Base-by-base conservation (phyloP, 2,113 vertebrate species). In the Emydura subglobosa region DNA sequence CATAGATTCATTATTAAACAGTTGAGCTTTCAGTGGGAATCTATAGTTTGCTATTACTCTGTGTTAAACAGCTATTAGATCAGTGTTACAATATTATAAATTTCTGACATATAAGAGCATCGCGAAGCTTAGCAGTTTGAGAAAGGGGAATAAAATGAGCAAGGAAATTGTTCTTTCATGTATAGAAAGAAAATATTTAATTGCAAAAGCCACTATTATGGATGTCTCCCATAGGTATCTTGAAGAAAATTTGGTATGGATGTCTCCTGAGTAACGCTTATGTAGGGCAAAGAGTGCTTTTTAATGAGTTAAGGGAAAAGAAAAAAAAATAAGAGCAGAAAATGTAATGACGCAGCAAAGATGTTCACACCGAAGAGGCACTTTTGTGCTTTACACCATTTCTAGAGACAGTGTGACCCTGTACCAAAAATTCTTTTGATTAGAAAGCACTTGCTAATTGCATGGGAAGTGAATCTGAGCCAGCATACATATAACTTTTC, bases 361-460 rank as follows among this genome's bases (percentile, higher is more conserved):
- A 53, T 25, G n/a, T 31, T 85, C 88, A 83, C 13, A 82, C 1
- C 22, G 13, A 93, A 25, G 12, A 85, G 81, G 13, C 2, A 8
- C 54, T 87, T 90, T 39, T 85, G 5, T 65, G 29, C 4, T 59
- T 84, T 90, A 6, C 7, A 68, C 14, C 4, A 85, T 25, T 87
- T 86, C 59, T 42, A 89, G 8, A 50, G 12, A 19, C 0, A 0
- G 1, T 44, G 7, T 76, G 21, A 1, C 83, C 83, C 82, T 84
- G 27, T 51, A 55, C 31, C 55, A 21, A 16, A 79, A 29, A 50
- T 1, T 21, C 19, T 14, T 88, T 82, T 79, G 27, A 86, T 76
- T 54, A 88, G 24, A 88, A 82, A 91, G 6, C 2, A 84, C 14
- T 82, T 94, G 10, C 2, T 90, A 92, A 86, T 72, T 91, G 7